Conservation (phyloP, 2,113 vertebrate species). For the Scomber scombrus region DNA sequence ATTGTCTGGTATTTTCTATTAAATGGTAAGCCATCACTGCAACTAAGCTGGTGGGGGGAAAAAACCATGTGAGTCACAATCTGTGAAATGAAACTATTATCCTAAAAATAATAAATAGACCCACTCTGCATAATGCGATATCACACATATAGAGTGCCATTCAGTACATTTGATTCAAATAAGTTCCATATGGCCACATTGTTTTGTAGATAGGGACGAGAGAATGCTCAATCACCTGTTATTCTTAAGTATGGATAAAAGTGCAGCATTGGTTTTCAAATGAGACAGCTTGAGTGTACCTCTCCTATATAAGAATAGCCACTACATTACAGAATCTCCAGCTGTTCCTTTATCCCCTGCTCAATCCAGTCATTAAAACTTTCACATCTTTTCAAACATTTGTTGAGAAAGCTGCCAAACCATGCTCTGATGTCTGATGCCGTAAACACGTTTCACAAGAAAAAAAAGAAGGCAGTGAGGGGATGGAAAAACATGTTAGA, state of each 20-base stretch:
- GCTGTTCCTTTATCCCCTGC: constrained; percentile 79
- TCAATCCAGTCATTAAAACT: constrained; percentile 81
- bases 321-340: constrained; percentile 79
- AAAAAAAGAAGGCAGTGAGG: not conserved
- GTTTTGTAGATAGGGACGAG: constrained; percentile 71
- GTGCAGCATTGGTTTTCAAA: constrained; percentile 57
- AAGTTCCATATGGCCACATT: constrained; percentile 78
- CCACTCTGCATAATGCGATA: constrained; percentile 65
- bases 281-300: constrained; percentile 77
- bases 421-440: constrained; percentile 33
- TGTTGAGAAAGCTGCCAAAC: constrained; percentile 69
- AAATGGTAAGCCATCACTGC: constrained; percentile 45
- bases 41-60: constrained; percentile 13
- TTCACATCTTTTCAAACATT: constrained; percentile 79
- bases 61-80: constrained; percentile 53
- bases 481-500: constrained; percentile 1
- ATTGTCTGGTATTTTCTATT: constrained; percentile 43
- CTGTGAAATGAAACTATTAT: constrained; percentile 73
- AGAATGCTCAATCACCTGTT: constrained; percentile 79
- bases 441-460: constrained; percentile 53
- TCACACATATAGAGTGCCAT: constrained; percentile 54
- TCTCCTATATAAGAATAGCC: constrained; percentile 76
- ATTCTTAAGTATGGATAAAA: constrained; percentile 75
- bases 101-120: constrained; percentile 68
- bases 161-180: constrained; percentile 66